Conservation (phyloP, 2,888 invertebrate species). For the Eupelmus urozonus region DNA sequence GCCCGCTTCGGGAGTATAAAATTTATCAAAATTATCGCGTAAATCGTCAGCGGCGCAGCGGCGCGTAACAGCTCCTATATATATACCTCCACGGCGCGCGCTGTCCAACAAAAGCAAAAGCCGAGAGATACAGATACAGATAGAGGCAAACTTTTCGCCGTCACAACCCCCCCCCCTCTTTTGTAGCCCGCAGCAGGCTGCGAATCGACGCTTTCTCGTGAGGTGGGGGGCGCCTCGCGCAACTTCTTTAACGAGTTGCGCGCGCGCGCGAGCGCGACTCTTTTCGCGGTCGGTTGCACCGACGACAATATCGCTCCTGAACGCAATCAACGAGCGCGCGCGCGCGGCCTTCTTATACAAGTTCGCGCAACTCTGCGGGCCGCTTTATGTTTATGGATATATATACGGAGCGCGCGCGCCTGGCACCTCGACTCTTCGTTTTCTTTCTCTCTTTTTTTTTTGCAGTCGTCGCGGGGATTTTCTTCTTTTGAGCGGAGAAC, state of each 20-base stretch:
- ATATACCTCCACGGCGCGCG: too few relatives aligned
- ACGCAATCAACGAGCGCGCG: conserved; percentile 50
- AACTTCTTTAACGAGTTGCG: conserved; percentile 59
- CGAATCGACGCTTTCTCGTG: conserved; percentile 29
- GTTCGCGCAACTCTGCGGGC: not conserved
- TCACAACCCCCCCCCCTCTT: conserved; percentile 5
- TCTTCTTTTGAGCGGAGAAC: conserved; percentile 2
- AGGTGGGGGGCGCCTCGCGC: not conserved
- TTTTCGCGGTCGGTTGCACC: conserved; percentile 57
- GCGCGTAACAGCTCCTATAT: not conserved
- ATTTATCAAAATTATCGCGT: conserved; percentile 46
- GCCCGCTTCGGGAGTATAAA: conserved; percentile 25
- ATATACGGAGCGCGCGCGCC: too few relatives aligned
- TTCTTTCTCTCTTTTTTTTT: too few relatives aligned
- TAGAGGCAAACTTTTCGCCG: not conserved
- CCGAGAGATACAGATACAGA: conserved; percentile 10
- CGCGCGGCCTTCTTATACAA: conserved; percentile 5
- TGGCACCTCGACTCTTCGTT: too few relatives aligned
- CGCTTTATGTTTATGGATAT: too few relatives aligned
- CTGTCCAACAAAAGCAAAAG: not conserved
- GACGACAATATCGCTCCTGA: conserved; percentile 46
- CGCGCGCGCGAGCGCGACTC: conserved; percentile 38
- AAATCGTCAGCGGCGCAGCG: conserved; percentile 31
- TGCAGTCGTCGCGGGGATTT: too few relatives aligned
- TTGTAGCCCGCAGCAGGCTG: not conserved